Evolutionary conservation across 2,797 vertebrate genomes (phyloP), one percentile per base, ranked within the genome.

Genomic region (Lepilemur ruficaudatus): DNA sequence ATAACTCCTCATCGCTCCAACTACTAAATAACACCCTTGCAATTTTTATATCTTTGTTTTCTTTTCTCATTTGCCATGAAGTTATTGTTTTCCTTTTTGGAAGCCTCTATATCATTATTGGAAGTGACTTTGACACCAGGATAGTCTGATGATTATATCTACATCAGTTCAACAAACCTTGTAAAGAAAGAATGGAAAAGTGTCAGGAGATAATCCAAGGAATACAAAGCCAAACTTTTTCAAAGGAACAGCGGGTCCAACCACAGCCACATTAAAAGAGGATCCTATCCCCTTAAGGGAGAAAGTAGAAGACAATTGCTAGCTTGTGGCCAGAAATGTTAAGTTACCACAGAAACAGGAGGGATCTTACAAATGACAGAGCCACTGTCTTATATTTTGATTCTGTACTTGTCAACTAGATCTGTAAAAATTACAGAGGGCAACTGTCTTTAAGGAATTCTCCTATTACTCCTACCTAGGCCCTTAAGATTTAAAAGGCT

Each of bases 341-440:
- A 90, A 57, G 72, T 96, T 97, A 17, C 25, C 30, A 57, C 57
- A 96, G 65, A 84, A 93, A 80, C 7, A 11, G 61, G 25, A 90
- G 57, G 41, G 38, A 84, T 90, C 41, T 90, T 90, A 57, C 14
- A 78, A 94, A 76, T 93, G 46, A 87, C 23, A 93, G 63, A 94
- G 69, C 43, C 28, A 82, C 32, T 57, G 5, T 94, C 86, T 87
- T 94, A 72, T 88, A 90, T 96, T 97, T 96, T 96, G 92, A 90
- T 90, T 90, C 43, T 93, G 32, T 91, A 30, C 38, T 93, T 95
- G 38, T 92, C 52, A 94, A 57, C 18, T 82, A 79, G 35, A 75
- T 61, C 65, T 97, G 46, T 81, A 67, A 85, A 95, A 78, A 85
- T 75, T 79, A 48, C 25, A 90, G 59, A 95, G 63, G 72, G 8